phyloP scores from a whole-genome alignment of 1,140 invertebrate genomes.

The Drosophila neocordata region DNA sequence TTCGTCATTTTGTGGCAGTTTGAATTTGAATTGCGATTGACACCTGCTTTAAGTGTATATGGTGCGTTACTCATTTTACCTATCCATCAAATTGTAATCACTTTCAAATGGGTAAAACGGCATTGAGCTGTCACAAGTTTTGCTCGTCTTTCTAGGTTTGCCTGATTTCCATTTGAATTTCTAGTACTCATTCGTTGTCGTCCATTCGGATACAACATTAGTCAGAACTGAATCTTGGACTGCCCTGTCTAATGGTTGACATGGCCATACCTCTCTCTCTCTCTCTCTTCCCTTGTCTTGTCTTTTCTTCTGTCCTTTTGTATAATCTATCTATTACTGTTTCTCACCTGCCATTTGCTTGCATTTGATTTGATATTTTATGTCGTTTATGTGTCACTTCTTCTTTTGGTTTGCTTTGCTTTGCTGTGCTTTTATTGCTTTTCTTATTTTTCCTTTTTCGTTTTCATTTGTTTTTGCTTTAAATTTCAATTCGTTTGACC shows the following conservation, averaged over 20 bases:
- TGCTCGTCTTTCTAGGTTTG: slow-evolving; percentile 10
- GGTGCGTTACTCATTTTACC: background rate
- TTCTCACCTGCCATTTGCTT: slow-evolving; percentile 61
- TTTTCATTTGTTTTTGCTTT: slow-evolving; percentile 45
- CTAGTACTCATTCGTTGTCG: slow-evolving; percentile 42
- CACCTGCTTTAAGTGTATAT: slow-evolving; percentile 2
- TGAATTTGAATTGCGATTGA: background rate
- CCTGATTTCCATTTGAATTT: slow-evolving; percentile 59
- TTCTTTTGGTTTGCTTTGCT: background rate
- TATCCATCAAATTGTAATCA: slow-evolving; percentile 32
- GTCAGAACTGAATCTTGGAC: slow-evolving; percentile 14
- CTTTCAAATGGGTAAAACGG: slow-evolving; percentile 12
- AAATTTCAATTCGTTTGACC: slow-evolving; percentile 8
- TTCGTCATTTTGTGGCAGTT: too few species aligned
- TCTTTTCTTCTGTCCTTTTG: slow-evolving; percentile 7
- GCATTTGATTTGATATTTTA: slow-evolving; percentile 70
- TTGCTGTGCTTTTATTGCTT: background rate
- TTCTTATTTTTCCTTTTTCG: slow-evolving; percentile 1
- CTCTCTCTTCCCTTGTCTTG: background rate
- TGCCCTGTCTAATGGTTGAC: slow-evolving; percentile 65
- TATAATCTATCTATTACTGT: slow-evolving; percentile 20
- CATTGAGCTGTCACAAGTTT: slow-evolving; percentile 62
- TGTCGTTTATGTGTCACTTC: slow-evolving; percentile 39
- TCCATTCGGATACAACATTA: slow-evolving; percentile 48
- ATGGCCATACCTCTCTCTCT: background rate